phyloP scores from a whole-genome alignment of 2,113 vertebrate species.

The Nothoprocta perdicaria region DNA sequence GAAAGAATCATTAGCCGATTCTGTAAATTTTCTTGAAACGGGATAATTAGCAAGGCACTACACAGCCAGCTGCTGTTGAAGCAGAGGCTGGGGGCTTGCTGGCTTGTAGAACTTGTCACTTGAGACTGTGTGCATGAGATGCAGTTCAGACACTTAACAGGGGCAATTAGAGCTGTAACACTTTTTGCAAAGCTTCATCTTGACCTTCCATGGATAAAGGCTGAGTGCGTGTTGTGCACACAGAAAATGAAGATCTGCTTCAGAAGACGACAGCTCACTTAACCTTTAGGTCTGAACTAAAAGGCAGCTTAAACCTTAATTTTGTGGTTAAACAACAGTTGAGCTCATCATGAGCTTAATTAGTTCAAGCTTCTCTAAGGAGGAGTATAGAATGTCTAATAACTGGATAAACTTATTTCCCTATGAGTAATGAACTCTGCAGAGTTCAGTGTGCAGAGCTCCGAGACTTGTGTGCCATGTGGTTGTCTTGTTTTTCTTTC shows the following conservation, averaged over 20 bases:
- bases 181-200: background rate
- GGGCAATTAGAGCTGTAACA: background rate
- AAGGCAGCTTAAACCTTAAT: constrained; percentile 3
- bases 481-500: background rate
- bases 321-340: constrained; percentile 16
- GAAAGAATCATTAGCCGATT: background rate
- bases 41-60: background rate
- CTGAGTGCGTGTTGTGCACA: background rate
- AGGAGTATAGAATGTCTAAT: background rate
- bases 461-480: background rate
- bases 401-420: constrained; percentile 31
- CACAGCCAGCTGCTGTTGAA: background rate
- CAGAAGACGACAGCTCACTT: background rate
- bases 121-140: background rate
- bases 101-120: background rate
- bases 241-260: background rate
- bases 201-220: background rate
- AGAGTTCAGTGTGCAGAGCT: background rate
- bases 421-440: background rate
- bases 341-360: constrained; percentile 13
- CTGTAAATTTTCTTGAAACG: background rate
- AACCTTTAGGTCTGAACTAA: background rate
- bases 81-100: background rate
- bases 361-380: background rate
- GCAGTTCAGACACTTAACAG: background rate